phyloP scores from a whole-genome alignment of 2,888 invertebrate genomes.

The Merodon equestris region DNA sequence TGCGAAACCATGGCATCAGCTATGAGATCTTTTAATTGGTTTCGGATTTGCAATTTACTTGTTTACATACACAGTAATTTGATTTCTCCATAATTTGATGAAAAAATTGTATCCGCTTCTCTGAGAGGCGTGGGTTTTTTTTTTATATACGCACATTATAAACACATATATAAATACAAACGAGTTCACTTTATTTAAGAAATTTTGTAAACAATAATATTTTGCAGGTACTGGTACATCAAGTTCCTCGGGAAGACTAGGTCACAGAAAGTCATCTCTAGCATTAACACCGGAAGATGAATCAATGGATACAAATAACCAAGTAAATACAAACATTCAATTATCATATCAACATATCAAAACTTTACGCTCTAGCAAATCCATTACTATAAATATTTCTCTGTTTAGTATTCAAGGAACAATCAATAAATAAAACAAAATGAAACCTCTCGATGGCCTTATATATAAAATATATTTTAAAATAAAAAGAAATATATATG shows the following conservation, averaged over 20 bases:
- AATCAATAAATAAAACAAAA: too few relatives aligned
- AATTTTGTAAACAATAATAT: constrained; percentile 50
- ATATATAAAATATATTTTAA: too few relatives aligned
- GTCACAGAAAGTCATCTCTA: constrained; percentile 84
- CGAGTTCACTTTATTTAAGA: constrained; percentile 52
- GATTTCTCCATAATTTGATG: constrained; percentile 55
- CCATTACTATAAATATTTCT: too few relatives aligned
- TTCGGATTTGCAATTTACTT: constrained; percentile 26
- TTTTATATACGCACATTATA: not conserved
- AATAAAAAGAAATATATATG: too few relatives aligned
- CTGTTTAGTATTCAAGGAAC: too few relatives aligned
- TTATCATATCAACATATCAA: too few relatives aligned
- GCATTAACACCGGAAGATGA: constrained; percentile 87
- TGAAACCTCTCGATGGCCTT: too few relatives aligned
- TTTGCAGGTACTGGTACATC: constrained; percentile 78
- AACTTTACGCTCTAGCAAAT: too few relatives aligned
- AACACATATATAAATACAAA: constrained; percentile 20
- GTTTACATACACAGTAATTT: constrained; percentile 40
- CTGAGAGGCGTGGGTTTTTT: not conserved
- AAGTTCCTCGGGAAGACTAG: constrained; percentile 81
- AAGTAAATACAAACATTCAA: constrained; percentile 80
- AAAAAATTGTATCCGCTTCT: constrained; percentile 27
- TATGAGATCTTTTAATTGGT: constrained; percentile 28
- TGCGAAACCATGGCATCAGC: not conserved
- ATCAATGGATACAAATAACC: constrained; percentile 83